phyloP scores from a whole-genome alignment of 2,888 invertebrate species.

The Anticlea derivata region DNA sequence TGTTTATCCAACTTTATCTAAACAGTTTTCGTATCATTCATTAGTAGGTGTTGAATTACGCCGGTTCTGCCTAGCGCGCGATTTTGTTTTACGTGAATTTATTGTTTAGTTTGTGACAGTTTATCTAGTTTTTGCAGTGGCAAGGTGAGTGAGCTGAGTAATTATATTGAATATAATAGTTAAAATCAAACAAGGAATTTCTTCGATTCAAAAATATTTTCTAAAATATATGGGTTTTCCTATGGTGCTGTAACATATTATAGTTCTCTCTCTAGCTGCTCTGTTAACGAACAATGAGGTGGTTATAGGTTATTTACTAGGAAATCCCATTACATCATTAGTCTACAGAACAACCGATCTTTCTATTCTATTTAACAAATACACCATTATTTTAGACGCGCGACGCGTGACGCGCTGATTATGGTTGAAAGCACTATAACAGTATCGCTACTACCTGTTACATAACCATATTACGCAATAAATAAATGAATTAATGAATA shows the following conservation, averaged over 20 bases:
- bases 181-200: slow-evolving; percentile 7
- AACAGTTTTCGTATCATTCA: slow-evolving; percentile 25
- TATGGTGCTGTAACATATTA: slow-evolving; percentile 12
- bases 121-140: slow-evolving; percentile 1
- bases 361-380: no score
- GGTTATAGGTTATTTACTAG: no score
- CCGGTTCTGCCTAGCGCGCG: slow-evolving; percentile 14
- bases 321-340: no score
- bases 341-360: no score
- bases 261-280: slow-evolving; percentile 11
- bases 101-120: slow-evolving; percentile 19
- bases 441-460: no score
- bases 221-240: slow-evolving; percentile 4
- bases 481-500: no score
- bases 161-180: slow-evolving; percentile 1
- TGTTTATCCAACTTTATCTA: slow-evolving; percentile 36
- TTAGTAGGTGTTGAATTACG: slow-evolving; percentile 20
- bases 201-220: slow-evolving; percentile 8
- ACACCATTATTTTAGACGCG: no score
- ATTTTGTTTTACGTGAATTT: slow-evolving; percentile 28
- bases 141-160: slow-evolving; percentile 27
- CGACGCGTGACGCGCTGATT: no score
- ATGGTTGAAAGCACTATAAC: no score
- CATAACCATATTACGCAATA: no score
- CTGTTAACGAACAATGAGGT: no score